These are phyloP conservation scores for Zaprionus kolodkinae DNA, from an alignment of 1,140 invertebrate species.

Conservation along the genomic window DNA sequence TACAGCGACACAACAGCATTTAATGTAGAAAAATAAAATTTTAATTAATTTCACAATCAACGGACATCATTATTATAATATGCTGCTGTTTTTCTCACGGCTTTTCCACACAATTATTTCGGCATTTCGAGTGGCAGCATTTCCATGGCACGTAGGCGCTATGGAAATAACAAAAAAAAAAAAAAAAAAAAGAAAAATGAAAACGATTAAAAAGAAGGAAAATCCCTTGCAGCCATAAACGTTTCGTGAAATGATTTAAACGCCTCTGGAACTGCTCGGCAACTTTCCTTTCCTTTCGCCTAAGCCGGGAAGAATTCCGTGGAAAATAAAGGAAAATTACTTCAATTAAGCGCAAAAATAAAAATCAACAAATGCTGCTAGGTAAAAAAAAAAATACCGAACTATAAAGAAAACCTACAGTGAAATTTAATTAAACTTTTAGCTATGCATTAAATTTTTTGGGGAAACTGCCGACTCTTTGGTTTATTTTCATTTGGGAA, in stretches of 20 bases:
- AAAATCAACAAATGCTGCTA: conserved; percentile 45
- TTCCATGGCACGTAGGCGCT: conserved; percentile 61
- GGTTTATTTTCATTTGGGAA: conserved; percentile 20
- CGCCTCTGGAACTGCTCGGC: conserved; percentile 18
- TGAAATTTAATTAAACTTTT: conserved; percentile 35
- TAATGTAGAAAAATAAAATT: conserved; percentile 39
- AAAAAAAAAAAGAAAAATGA: conserved; percentile 33
- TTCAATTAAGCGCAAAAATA: conserved; percentile 41
- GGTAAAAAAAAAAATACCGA: conserved; percentile 3
- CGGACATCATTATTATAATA: conserved; percentile 70
- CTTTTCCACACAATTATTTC: conserved; percentile 68
- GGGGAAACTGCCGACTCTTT: neutral
- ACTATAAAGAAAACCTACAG: neutral
- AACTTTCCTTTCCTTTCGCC: conserved; percentile 17
- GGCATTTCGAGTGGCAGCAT: conserved; percentile 55
- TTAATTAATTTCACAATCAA: conserved; percentile 56
- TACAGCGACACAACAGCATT: conserved; percentile 4
- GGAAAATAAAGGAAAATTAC: conserved; percentile 44
- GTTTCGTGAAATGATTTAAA: conserved; percentile 36
- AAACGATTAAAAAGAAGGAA: conserved; percentile 33
- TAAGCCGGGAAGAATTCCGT: conserved; percentile 25
- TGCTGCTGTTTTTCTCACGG: conserved; percentile 35
- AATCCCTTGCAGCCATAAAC: conserved; percentile 32
- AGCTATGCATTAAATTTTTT: conserved; percentile 15
- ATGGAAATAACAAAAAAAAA: neutral